phyloP scores from a whole-genome alignment of 2,888 invertebrate species.

The Epinotia demarniana region DNA sequence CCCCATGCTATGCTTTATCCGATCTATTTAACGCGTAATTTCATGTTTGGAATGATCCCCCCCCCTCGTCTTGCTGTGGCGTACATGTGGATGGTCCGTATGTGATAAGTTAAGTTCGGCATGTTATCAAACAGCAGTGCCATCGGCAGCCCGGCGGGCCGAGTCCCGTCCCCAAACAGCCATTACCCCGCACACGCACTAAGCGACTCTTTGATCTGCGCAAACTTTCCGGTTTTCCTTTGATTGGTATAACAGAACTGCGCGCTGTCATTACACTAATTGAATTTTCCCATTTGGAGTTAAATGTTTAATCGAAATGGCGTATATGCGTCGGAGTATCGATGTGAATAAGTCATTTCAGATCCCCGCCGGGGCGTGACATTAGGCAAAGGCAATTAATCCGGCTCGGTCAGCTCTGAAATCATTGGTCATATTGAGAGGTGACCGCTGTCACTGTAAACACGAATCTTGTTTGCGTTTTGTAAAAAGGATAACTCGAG shows the following conservation, averaged over 20 bases:
- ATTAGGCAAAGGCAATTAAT: slow-evolving; percentile 36
- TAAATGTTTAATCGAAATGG: slow-evolving; percentile 9
- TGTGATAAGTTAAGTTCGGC: slow-evolving; percentile 1
- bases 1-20: too few species aligned
- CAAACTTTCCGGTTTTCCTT: slow-evolving; percentile 81
- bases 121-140: not conserved
- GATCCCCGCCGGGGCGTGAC: slow-evolving; percentile 10
- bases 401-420: slow-evolving; percentile 13
- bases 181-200: slow-evolving; percentile 69
- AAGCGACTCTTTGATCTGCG: slow-evolving; percentile 79
- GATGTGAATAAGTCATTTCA: slow-evolving; percentile 12
- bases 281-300: slow-evolving; percentile 66
- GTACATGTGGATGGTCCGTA: too few species aligned
- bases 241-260: slow-evolving; percentile 81
- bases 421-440: slow-evolving; percentile 15
- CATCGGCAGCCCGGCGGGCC: slow-evolving; percentile 50
- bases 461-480: not conserved
- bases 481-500: not conserved
- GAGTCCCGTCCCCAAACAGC: slow-evolving; percentile 60
- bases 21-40: too few species aligned
- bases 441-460: not conserved
- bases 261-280: slow-evolving; percentile 80
- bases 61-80: too few species aligned
- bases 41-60: too few species aligned
- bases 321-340: slow-evolving; percentile 9